These are phyloP conservation scores for Fratercula arctica DNA, from an alignment of 2,797 vertebrate genomes.

Conservation along the genomic window DNA sequence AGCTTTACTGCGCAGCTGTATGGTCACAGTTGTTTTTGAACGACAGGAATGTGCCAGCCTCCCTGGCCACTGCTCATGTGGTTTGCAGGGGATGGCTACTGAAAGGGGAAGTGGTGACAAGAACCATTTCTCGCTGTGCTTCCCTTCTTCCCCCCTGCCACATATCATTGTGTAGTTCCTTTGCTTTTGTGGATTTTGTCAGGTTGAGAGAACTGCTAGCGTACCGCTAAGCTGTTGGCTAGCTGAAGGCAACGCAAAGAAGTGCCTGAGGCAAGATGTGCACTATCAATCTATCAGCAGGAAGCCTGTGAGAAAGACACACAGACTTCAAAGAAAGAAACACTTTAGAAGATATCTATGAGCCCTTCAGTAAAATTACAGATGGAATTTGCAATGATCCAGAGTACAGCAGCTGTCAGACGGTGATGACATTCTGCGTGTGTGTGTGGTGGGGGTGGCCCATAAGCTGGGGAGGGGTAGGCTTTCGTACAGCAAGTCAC, in stretches of 20 bases:
- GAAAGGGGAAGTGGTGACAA: background rate
- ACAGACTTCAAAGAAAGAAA: background rate
- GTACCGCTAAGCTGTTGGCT: background rate
- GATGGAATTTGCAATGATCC: background rate
- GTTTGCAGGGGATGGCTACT: background rate
- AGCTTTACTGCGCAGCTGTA: background rate
- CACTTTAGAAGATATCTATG: background rate
- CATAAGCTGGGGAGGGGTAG: background rate
- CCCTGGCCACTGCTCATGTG: background rate
- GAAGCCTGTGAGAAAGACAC: background rate
- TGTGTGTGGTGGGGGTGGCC: too few species aligned
- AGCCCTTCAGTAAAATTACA: background rate
- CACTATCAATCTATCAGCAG: background rate
- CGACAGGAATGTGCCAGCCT: background rate
- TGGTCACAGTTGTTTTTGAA: background rate
- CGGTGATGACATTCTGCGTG: rapidly evolving
- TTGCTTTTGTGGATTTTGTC: background rate
- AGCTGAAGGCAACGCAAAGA: background rate
- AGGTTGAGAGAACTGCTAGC: background rate
- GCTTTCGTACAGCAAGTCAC: background rate
- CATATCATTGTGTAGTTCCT: background rate
- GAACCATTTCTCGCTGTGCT: background rate
- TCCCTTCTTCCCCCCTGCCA: rapidly evolving
- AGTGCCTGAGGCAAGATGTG: background rate
- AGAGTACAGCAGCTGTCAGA: background rate